Evolutionary conservation across 2,888 invertebrate genomes (phyloP), one percentile per base, ranked within the genome.

Genomic region (Dynastes hyllus): DNA sequence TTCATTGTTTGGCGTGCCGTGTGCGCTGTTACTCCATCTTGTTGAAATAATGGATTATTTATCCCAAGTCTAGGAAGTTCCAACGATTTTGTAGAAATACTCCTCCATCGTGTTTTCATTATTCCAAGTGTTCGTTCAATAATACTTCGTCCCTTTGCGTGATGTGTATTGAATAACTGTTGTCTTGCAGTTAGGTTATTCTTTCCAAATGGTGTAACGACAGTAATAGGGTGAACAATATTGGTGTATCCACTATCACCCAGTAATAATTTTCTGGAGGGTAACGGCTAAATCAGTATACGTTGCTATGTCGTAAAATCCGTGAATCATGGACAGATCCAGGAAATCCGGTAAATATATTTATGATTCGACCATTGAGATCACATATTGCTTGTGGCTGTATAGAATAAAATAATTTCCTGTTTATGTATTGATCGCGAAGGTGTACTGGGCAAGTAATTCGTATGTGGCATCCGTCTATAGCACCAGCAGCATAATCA

Each of bases 331-430:
- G 16, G n/a, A 53, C 53, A 53, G 16, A 53, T 16, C 53, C 16
- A 53, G n/a, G 53, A 53, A 2, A 53, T 53, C 53, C n/a, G n/a
- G 4, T 53, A 53, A 53, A 53, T 53, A 53, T 53, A 53, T 53
- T 53, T 53, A 53, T 53, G 53, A 53, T 53, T 2, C 4, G n/a
- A 53, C 4, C 53, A 53, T 13, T 53, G 53, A n/a, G n/a, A 53
- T 53, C 16, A 13, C 16, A 2, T 53, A 53, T 6, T n/a, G 13
- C 53, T 22, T 53, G 16, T 16, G n/a, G n/a, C 0, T 53, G n/a
- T n/a, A 53, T n/a, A 16, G 3, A 53, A 53, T 53, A 53, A 53
- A 53, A 53, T 53, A 53, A 53, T 53, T 53, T 53, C n/a, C n/a
- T n/a, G 16, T 9, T 51, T 51, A 51, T 51, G 51, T 51, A 51